These are phyloP conservation scores for Tragelaphus oryx DNA, from an alignment of 2,797 vertebrate genomes.

Conservation along the genomic window DNA sequence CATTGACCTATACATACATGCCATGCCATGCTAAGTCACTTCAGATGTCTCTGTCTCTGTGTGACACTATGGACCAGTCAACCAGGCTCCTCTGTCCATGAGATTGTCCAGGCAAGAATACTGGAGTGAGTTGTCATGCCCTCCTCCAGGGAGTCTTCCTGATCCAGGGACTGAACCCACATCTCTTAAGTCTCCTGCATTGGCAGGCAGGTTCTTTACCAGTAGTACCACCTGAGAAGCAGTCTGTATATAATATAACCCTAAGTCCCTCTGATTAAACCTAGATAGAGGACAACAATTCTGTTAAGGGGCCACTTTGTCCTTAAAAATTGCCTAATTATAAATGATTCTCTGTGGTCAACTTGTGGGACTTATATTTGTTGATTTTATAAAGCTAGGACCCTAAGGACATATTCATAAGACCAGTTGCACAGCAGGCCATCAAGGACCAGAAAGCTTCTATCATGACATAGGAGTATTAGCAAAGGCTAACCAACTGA, in stretches of 20 bases:
- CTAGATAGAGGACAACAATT: background rate
- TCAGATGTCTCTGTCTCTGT: background rate
- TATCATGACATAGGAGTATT: accelerated
- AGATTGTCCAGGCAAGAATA: background rate
- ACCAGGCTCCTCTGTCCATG: background rate
- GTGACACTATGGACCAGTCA: background rate
- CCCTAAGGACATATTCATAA: background rate
- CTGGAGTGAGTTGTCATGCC: background rate
- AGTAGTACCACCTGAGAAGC: background rate
- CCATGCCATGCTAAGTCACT: background rate
- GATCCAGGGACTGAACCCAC: background rate
- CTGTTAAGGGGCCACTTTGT: background rate
- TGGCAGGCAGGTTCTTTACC: background rate
- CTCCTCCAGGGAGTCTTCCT: background rate
- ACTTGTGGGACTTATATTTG: background rate
- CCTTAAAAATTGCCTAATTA: background rate
- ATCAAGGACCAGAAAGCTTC: background rate
- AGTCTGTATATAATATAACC: background rate
- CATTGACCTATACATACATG: background rate
- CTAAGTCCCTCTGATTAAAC: background rate
- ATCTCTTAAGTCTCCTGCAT: background rate
- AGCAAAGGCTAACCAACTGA: background rate
- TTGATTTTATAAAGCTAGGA: background rate
- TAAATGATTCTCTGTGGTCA: background rate
- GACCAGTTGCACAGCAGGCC: background rate